These are phyloP conservation scores for Patella vulgata DNA, from an alignment of 1,140 invertebrate genomes.

Conservation along the genomic window DNA sequence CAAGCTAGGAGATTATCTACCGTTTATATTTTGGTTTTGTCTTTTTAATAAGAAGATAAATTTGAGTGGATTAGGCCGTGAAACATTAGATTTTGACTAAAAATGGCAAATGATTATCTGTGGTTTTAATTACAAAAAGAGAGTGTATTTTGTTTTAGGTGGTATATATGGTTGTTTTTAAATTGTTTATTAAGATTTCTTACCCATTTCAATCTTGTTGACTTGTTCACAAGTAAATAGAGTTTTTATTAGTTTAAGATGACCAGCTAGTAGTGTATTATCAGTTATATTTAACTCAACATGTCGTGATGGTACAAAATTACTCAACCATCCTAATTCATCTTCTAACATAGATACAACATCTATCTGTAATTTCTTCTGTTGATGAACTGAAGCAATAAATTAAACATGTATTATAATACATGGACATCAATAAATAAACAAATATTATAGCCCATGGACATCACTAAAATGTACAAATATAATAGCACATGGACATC, in stretches of 20 bases:
- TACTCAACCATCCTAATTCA: conserved; percentile 69
- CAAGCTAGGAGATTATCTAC: no score
- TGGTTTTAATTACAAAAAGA: no score
- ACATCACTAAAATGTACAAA: background rate
- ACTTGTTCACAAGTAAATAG: conserved; percentile 69
- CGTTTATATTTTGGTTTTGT: no score
- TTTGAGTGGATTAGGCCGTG: no score
- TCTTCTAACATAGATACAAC: conserved; percentile 68
- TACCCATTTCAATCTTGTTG: conserved; percentile 63
- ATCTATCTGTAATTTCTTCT: conserved; percentile 63
- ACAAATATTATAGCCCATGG: background rate
- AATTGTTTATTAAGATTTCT: no score
- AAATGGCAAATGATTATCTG: no score
- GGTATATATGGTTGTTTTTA: no score
- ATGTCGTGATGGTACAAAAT: conserved; percentile 66
- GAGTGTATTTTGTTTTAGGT: no score
- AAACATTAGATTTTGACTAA: no score
- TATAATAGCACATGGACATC: background rate
- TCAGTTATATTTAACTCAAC: conserved; percentile 59
- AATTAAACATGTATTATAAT: conserved; percentile 1
- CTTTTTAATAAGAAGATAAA: no score
- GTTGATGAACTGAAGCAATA: conserved; percentile 54
- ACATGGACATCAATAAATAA: background rate
- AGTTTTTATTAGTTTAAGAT: conserved; percentile 67
- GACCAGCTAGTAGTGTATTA: conserved; percentile 68